A percentile compares a stretch with the other conserved stretches of the same genome.
These are phyloP conservation scores for Merodon equestris DNA, from an alignment of 2,888 invertebrate genomes.

Conservation along the genomic window DNA sequence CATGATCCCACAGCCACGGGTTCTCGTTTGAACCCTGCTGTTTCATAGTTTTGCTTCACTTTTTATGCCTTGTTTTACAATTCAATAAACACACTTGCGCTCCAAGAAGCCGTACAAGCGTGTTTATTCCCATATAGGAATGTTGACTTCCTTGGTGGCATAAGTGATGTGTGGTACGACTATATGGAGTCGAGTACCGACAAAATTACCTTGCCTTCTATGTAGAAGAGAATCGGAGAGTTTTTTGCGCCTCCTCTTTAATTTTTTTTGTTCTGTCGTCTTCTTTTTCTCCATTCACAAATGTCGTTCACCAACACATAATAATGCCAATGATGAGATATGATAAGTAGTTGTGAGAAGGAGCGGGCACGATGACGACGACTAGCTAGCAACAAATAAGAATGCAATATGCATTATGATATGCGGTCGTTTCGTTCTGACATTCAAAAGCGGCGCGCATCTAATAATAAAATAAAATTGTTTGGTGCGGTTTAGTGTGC, in stretches of 20 bases:
- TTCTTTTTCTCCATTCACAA: constrained; percentile 54
- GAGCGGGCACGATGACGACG: constrained; percentile 24
- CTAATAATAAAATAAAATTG: constrained; percentile 43
- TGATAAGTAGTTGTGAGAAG: constrained; percentile 7
- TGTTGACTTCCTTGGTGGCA: constrained; percentile 64
- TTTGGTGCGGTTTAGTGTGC: constrained; percentile 2
- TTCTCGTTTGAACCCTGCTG: not conserved
- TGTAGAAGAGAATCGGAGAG: not conserved
- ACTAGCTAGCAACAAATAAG: too few species aligned
- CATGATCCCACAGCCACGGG: too few species aligned
- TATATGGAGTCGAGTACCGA: not conserved
- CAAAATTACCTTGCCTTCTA: not conserved
- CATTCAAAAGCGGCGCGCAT: constrained; percentile 41
- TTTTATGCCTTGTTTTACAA: constrained; percentile 34
- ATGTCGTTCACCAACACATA: constrained; percentile 25
- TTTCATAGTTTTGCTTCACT: constrained; percentile 4
- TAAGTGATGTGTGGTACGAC: too few species aligned
- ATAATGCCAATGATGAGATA: constrained; percentile 1
- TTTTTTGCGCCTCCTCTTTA: too few species aligned
- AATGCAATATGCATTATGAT: too few species aligned
- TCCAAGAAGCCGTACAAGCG: constrained; percentile 57
- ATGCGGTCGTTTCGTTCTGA: constrained; percentile 44
- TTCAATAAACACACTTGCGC: constrained; percentile 35
- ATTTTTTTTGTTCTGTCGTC: constrained; percentile 9
- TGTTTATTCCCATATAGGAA: constrained; percentile 58